These are phyloP conservation scores for Rhea americana DNA, from an alignment of 2,113 vertebrate species.

Conservation along the genomic window DNA sequence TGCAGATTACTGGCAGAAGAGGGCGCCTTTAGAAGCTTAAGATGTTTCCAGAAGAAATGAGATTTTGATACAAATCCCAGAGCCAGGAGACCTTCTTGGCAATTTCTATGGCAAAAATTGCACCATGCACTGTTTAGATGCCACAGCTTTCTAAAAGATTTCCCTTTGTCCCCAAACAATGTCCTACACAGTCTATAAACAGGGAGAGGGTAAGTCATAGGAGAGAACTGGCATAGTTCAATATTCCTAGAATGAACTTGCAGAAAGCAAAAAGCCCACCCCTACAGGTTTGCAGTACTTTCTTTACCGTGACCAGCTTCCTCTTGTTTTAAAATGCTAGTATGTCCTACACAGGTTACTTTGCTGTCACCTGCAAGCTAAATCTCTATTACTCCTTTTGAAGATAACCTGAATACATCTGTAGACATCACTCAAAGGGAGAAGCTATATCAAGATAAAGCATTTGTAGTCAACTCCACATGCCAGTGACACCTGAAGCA, in stretches of 20 bases:
- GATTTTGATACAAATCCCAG: background rate
- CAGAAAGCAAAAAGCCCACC: background rate
- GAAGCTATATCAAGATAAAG: background rate
- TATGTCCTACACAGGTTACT: background rate
- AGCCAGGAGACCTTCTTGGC: background rate
- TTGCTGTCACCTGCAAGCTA: background rate
- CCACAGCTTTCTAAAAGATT: background rate
- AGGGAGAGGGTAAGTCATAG: background rate
- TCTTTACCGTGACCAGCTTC: background rate
- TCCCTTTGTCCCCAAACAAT: background rate
- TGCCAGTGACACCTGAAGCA: background rate
- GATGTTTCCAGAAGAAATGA: background rate
- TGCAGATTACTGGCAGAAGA: background rate
- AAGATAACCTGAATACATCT: background rate
- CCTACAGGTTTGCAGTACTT: background rate
- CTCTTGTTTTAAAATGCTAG: background rate
- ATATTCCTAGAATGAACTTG: background rate
- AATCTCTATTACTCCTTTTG: background rate
- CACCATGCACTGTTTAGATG: accelerated
- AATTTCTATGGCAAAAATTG: background rate
- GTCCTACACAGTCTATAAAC: no score
- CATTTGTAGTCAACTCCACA: background rate
- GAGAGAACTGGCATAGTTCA: background rate
- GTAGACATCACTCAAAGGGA: background rate
- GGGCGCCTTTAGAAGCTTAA: background rate